Conservation (phyloP, 2,113 vertebrate genomes). For the Melierax canorus region DNA sequence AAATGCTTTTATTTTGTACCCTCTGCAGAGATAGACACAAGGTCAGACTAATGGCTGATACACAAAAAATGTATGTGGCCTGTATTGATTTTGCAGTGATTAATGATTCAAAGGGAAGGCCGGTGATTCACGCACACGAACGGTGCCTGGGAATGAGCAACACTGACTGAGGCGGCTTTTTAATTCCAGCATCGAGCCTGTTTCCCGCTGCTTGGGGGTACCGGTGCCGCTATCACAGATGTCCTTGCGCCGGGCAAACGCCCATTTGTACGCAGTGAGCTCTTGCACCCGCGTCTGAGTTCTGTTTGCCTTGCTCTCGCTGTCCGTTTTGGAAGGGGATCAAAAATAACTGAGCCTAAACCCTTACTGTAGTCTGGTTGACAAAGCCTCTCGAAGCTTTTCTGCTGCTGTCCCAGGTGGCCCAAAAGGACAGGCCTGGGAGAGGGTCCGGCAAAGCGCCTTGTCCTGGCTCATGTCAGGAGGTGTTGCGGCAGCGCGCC, state of each 20-base stretch:
- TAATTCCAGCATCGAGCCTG: not conserved
- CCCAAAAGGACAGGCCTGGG: not conserved
- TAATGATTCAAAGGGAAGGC: not conserved
- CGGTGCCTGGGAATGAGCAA: not conserved
- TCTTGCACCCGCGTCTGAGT: rapidly evolving
- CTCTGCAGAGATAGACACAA: slow-evolving; percentile 16
- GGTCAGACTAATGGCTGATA: slow-evolving; percentile 36
- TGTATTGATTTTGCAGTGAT: slow-evolving; percentile 37
- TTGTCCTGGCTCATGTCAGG: rapidly evolving
- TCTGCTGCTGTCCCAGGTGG: not conserved
- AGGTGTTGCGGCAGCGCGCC: rapidly evolving
- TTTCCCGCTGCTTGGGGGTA: not conserved
- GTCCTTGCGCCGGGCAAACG: not conserved
- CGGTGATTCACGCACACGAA: not conserved
- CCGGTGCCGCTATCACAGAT: not conserved
- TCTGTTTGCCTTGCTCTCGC: not conserved
- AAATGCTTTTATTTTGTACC: not conserved
- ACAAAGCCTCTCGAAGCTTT: not conserved
- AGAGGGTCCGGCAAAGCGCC: not conserved
- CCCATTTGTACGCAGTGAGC: rapidly evolving
- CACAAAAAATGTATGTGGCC: slow-evolving; percentile 1
- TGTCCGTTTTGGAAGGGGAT: not conserved
- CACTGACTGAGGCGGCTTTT: not conserved
- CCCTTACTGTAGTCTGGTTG: not conserved
- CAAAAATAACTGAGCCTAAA: not conserved